Percentiles rank a stretch among this genome's conserved stretches.
phyloP scores from a whole-genome alignment of 2,888 invertebrate species.

The Malachius bipustulatus region DNA sequence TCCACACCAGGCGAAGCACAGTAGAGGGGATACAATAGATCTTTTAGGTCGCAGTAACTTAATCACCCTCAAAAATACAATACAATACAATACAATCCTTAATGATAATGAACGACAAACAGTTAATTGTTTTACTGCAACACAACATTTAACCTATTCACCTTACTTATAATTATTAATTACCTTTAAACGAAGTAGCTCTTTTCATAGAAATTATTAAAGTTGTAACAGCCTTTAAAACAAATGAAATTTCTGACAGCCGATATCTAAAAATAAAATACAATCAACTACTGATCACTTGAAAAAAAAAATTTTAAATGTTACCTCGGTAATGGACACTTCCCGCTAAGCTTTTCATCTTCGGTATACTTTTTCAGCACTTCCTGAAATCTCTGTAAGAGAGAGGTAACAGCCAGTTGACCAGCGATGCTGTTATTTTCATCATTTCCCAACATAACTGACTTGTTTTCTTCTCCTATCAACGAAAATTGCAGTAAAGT shows the following conservation, averaged over 20 bases:
- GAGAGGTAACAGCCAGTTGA: slow-evolving; percentile 78
- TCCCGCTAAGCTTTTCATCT: slow-evolving; percentile 71
- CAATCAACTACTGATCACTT: not conserved
- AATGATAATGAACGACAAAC: too few species aligned
- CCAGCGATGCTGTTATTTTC: slow-evolving; percentile 48
- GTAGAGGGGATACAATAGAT: too few species aligned
- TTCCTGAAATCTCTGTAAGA: slow-evolving; percentile 85
- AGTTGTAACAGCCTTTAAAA: slow-evolving; percentile 87
- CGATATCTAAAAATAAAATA: slow-evolving; percentile 57
- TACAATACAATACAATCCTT: too few species aligned
- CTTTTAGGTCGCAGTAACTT: too few species aligned
- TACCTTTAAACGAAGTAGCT: slow-evolving; percentile 77
- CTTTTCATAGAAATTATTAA: slow-evolving; percentile 85
- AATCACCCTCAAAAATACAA: too few species aligned
- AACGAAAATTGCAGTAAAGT: slow-evolving; percentile 88
- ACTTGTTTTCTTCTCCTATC: slow-evolving; percentile 54
- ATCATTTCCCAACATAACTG: slow-evolving; percentile 33
- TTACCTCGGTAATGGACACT: slow-evolving; percentile 74
- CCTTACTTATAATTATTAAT: too few species aligned
- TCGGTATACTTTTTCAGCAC: slow-evolving; percentile 80
- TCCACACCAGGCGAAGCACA: too few species aligned
- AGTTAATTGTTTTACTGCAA: too few species aligned
- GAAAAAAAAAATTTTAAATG: slow-evolving; percentile 8
- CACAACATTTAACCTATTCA: too few species aligned
- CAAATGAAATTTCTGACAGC: slow-evolving; percentile 91